A percentile compares a stretch with the other conserved stretches of the same genome.
Conservation (phyloP, 2,797 vertebrate genomes). For the Miichthys miiuy region DNA sequence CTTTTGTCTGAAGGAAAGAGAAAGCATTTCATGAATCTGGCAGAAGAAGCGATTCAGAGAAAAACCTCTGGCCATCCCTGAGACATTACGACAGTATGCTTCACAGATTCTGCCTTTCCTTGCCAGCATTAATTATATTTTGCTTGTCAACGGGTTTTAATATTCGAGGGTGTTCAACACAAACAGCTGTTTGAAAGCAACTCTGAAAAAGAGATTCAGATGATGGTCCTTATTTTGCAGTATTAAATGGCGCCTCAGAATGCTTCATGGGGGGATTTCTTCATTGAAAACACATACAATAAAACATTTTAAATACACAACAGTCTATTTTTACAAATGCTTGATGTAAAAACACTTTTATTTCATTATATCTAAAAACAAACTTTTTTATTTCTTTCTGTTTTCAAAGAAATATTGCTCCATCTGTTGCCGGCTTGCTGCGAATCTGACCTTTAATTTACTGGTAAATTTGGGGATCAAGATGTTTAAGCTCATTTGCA, state of each 20-base stretch:
- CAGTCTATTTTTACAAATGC: not conserved
- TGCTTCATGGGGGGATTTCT: slow-evolving; percentile 5
- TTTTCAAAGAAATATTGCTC: not conserved
- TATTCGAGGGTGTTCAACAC: slow-evolving; percentile 51
- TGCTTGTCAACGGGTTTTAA: slow-evolving; percentile 49
- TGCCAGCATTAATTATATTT: slow-evolving; percentile 65
- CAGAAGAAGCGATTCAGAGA: slow-evolving; percentile 35
- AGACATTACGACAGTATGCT: slow-evolving; percentile 43
- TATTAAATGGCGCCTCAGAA: not conserved
- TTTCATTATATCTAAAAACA: not conserved
- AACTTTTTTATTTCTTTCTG: not conserved
- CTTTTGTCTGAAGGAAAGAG: slow-evolving; percentile 39
- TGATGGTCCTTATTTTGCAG: slow-evolving; percentile 22
- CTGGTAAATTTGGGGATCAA: slow-evolving; percentile 19
- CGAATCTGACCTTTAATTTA: slow-evolving; percentile 25
- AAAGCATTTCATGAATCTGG: slow-evolving; percentile 42
- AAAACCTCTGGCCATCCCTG: slow-evolving; percentile 52
- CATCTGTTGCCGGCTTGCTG: slow-evolving; percentile 10
- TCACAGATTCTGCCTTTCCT: slow-evolving; percentile 43
- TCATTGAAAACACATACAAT: slow-evolving; percentile 18
- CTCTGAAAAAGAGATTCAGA: slow-evolving; percentile 31
- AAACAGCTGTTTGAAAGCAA: slow-evolving; percentile 56
- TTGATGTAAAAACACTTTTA: slow-evolving; percentile 4
- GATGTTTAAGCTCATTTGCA: slow-evolving; percentile 36
- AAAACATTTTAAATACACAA: not conserved